Percentiles rank a stretch among this genome's conserved stretches.
Evolutionary conservation across 2,888 invertebrate species (phyloP).

Genomic region (Eilema griseolum): DNA sequence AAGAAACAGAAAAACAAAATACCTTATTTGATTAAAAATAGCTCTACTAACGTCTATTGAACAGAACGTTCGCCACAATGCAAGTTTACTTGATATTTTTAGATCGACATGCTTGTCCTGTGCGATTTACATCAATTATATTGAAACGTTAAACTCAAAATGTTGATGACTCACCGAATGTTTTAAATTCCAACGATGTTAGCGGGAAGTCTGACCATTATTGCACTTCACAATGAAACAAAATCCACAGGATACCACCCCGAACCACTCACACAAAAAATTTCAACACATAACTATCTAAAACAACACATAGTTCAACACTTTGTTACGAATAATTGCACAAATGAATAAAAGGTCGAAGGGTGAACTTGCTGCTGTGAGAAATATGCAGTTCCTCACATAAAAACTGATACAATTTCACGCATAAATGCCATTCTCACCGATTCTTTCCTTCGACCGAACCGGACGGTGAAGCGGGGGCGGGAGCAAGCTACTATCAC

Average conservation of each 20-base stretch:
- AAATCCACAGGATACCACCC: slow-evolving; percentile 80
- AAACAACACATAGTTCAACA: slow-evolving; percentile 70
- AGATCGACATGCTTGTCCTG: slow-evolving; percentile 50
- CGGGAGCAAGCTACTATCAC: slow-evolving; percentile 46
- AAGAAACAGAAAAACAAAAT: slow-evolving; percentile 54
- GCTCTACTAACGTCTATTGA: slow-evolving; percentile 54
- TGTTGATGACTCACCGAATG: slow-evolving; percentile 84
- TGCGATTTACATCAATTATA: slow-evolving; percentile 33
- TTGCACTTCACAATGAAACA: slow-evolving; percentile 74
- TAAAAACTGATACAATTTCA: slow-evolving; percentile 80
- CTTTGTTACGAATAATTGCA: slow-evolving; percentile 58
- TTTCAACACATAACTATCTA: slow-evolving; percentile 68
- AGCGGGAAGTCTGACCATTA: slow-evolving; percentile 82
- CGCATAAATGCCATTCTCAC: slow-evolving; percentile 80
- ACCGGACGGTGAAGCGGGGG: slow-evolving; percentile 62
- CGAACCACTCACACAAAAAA: slow-evolving; percentile 71
- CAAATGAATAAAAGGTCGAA: slow-evolving; percentile 62
- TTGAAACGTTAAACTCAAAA: slow-evolving; percentile 63
- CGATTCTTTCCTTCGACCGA: slow-evolving; percentile 63
- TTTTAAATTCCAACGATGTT: slow-evolving; percentile 84
- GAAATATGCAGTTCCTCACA: slow-evolving; percentile 79
- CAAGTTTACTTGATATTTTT: slow-evolving; percentile 55
- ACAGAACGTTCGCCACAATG: slow-evolving; percentile 45
- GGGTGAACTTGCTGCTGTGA: slow-evolving; percentile 64
- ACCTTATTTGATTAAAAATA: slow-evolving; percentile 62